Evolutionary conservation across 1,140 invertebrate genomes (phyloP), one percentile per base, ranked within the genome.

Genomic region (Saccostrea cuccullata): DNA sequence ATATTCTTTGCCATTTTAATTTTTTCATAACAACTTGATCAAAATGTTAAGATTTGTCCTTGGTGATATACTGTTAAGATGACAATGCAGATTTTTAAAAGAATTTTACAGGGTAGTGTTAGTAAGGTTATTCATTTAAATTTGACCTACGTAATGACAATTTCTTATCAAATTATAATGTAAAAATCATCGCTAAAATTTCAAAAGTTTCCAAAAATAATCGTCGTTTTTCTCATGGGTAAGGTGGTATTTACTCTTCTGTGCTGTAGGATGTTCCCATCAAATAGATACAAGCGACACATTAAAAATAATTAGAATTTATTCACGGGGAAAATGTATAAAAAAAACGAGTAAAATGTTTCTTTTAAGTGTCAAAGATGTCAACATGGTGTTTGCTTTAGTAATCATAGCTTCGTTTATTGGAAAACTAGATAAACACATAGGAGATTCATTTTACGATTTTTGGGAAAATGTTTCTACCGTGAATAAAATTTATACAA

Each of bases 351-450:
- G 23, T 77, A 30, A 77, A 77, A 40, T 77, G 70, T 77, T 77
- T 77, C 70, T 77, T 30, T 77, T 77, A 77, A 15, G 26, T 77
- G 70, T 77, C 70, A 77, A 77, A 77, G 70, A 77, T 77, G 70
- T 77, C 70, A 77, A 4, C 70, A 26, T 77, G 4, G 36, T 30
- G 70, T 36, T 77, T 77, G 26, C 23, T 36, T 36, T 30, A 13
- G 70, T 77, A 77, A 77, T 77, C 23, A 77, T 30, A 77, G 70
- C 26, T 17, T 15, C 15, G 70, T 77, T 30, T 12, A 77, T 30
- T 30, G 9, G 26, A 36, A 77, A 36, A 77, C 70, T 30, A 77
- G 15, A 77, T 77, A 15, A 77, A 30, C 70, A 77, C 26, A 13
- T 26, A 77, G 11, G 13, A 40, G 23, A 36, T 77, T 77, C 12